A percentile compares a stretch with the other conserved stretches of the same genome.
Evolutionary conservation across 2,888 invertebrate species (phyloP).

Genomic region (Watsonalla cultraria): DNA sequence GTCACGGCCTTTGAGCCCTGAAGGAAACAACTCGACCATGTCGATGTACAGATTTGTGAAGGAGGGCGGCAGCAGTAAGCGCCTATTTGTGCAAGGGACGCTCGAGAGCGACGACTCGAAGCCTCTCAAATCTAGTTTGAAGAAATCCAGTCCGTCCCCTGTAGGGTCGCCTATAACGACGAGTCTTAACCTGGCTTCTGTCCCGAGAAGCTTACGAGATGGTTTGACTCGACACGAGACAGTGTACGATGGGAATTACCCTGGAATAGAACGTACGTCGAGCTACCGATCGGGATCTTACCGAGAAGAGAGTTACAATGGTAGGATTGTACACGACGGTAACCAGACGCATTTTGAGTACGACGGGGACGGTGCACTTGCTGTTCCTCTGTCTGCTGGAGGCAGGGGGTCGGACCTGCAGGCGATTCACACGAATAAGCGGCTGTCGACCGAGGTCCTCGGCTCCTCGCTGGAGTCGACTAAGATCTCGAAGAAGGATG

Average conservation of each 20-base stretch:
- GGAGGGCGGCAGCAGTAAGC: conserved; percentile 79
- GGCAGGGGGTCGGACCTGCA: conserved; percentile 80
- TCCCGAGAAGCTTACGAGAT: conserved; percentile 75
- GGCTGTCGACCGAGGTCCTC: conserved; percentile 89
- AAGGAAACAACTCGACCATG: conserved; percentile 62
- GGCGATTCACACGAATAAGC: conserved; percentile 89
- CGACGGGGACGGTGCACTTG: conserved; percentile 64
- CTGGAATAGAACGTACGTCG: conserved; percentile 64
- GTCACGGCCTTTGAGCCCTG: conserved; percentile 49
- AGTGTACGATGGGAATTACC: conserved; percentile 70
- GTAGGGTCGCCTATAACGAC: conserved; percentile 82
- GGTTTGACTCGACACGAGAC: conserved; percentile 72
- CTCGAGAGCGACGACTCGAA: conserved; percentile 80
- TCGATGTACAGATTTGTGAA: conserved; percentile 90
- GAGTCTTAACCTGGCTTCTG: conserved; percentile 77
- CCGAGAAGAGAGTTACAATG: conserved; percentile 66
- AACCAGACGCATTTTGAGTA: conserved; percentile 75
- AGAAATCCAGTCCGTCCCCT: conserved; percentile 65
- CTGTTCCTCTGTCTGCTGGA: conserved; percentile 64
- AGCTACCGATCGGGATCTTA: conserved; percentile 64
- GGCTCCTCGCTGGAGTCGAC: conserved; percentile 91
- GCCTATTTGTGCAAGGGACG: conserved; percentile 87
- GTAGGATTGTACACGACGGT: conserved; percentile 68
- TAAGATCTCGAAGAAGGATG: conserved; percentile 88
- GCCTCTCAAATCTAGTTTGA: conserved; percentile 73